These are phyloP conservation scores for Biston betularia DNA, from an alignment of 2,888 invertebrate species.

Conservation along the genomic window DNA sequence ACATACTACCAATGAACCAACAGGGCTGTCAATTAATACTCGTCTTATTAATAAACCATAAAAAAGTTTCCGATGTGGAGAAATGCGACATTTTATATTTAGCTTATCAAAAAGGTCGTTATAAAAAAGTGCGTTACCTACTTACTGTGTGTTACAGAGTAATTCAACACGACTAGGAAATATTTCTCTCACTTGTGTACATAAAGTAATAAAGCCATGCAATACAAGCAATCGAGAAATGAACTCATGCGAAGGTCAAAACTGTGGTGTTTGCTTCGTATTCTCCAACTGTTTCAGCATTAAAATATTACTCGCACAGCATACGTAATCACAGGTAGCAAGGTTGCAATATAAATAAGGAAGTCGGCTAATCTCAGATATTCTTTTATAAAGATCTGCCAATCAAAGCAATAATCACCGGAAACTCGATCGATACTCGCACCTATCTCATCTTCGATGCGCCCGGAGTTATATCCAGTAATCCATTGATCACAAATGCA, in stretches of 20 bases:
- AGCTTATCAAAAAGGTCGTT: not conserved
- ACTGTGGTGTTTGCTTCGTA: slow-evolving; percentile 31
- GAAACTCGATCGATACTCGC: slow-evolving; percentile 57
- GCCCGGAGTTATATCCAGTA: slow-evolving; percentile 30
- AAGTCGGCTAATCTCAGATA: slow-evolving; percentile 37
- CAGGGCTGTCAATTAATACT: too few species aligned
- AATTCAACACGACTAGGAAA: slow-evolving; percentile 21
- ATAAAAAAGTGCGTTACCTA: not conserved
- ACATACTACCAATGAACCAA: too few species aligned
- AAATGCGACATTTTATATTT: not conserved
- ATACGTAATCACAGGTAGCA: slow-evolving; percentile 42
- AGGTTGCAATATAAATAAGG: slow-evolving; percentile 45
- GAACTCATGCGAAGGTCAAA: slow-evolving; percentile 33
- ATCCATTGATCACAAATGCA: slow-evolving; percentile 60
- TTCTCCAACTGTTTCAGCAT: slow-evolving; percentile 40
- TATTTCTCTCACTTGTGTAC: slow-evolving; percentile 16
- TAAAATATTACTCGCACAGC: slow-evolving; percentile 39
- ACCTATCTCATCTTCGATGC: slow-evolving; percentile 45
- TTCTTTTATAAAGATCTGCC: slow-evolving; percentile 43
- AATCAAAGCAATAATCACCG: slow-evolving; percentile 55
- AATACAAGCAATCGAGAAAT: slow-evolving; percentile 26
- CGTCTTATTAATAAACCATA: too few species aligned
- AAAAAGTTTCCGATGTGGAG: not conserved
- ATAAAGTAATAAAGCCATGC: slow-evolving; percentile 26
- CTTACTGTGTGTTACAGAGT: not conserved